Conservation (phyloP, 2,888 invertebrate genomes). For the Pecten maximus region DNA sequence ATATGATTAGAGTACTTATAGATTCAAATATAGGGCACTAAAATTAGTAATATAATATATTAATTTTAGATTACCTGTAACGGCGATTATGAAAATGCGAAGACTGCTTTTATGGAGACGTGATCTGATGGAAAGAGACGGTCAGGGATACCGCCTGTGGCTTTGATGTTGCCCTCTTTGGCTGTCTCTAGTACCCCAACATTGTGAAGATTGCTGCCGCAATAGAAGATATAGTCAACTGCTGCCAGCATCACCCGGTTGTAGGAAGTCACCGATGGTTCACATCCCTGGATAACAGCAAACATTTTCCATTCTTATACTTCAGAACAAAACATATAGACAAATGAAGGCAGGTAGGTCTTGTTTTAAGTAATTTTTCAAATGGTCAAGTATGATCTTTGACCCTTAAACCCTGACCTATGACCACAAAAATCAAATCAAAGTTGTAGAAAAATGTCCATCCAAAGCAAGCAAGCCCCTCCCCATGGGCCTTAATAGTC, state of each 20-base stretch:
- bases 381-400: too few relatives aligned
- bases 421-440: too few relatives aligned
- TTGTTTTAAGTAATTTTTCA: too few relatives aligned
- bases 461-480: too few relatives aligned
- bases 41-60: too few relatives aligned
- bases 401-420: neutral
- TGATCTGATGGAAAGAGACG: slow-evolving; percentile 80
- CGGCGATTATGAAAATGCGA: slow-evolving; percentile 69
- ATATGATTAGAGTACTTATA: too few relatives aligned
- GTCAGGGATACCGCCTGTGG: slow-evolving; percentile 75
- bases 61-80: neutral
- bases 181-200: slow-evolving; percentile 73
- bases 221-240: slow-evolving; percentile 80
- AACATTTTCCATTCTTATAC: slow-evolving; percentile 14
- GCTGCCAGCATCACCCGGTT: slow-evolving; percentile 66
- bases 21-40: too few relatives aligned
- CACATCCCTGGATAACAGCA: slow-evolving; percentile 70
- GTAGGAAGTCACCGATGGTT: slow-evolving; percentile 74
- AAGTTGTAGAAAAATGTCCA: too few relatives aligned
- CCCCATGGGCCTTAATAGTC: too few relatives aligned
- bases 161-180: slow-evolving; percentile 62
- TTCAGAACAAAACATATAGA: neutral
- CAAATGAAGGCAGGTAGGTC: too few relatives aligned
- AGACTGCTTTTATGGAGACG: slow-evolving; percentile 77
- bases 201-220: slow-evolving; percentile 69